A percentile compares a stretch with the other conserved stretches of the same genome.
Evolutionary conservation across 2,113 vertebrate species (phyloP).

Genomic region (Malurus cyaneus): DNA sequence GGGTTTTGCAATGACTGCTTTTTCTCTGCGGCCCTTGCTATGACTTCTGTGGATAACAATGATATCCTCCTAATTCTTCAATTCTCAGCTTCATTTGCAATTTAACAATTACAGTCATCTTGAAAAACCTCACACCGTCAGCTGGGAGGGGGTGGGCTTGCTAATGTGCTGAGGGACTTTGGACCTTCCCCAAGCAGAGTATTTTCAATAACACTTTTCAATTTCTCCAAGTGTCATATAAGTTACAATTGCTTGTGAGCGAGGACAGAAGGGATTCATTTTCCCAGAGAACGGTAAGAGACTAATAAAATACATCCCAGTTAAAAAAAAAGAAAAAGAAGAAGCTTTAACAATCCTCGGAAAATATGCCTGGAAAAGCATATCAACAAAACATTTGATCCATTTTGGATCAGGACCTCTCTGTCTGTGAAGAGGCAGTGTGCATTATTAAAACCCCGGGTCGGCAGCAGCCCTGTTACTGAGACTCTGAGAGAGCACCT

Average conservation of each 20-base stretch:
- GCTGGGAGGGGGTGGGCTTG: not conserved
- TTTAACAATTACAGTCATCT: not conserved
- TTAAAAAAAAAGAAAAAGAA: not conserved
- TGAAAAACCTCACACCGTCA: not conserved
- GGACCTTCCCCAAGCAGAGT: not conserved
- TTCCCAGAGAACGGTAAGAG: not conserved
- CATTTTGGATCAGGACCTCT: not conserved
- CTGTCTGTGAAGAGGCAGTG: not conserved
- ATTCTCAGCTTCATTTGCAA: not conserved
- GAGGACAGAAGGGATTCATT: not conserved
- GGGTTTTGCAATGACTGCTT: not conserved
- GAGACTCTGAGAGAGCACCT: not conserved
- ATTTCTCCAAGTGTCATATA: not conserved
- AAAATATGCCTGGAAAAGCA: not conserved
- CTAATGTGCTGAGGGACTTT: not conserved
- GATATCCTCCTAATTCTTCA: not conserved
- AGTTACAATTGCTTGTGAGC: not conserved
- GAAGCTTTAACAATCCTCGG: not conserved
- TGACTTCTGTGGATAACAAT: not conserved
- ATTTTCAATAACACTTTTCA: not conserved
- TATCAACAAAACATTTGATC: constrained; percentile 16
- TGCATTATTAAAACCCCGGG: not conserved
- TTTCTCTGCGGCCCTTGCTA: not conserved
- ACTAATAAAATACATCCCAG: not conserved
- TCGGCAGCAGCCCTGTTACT: not conserved